Base-by-base conservation (phyloP, 2,797 vertebrate species). In the Tangara arthus region DNA sequence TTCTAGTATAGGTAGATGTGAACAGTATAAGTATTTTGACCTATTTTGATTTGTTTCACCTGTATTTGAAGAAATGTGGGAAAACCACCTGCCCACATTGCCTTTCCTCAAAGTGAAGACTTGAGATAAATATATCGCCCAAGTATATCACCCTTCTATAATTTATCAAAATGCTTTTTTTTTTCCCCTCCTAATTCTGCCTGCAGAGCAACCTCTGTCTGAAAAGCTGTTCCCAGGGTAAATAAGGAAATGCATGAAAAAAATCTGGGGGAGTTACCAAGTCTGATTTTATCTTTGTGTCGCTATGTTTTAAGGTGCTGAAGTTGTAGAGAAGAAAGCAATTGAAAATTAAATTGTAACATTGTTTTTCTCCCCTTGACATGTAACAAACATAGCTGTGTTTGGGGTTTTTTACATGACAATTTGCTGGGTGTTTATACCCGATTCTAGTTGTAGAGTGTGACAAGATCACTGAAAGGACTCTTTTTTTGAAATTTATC, bases 181-280 rank as follows among this genome's bases (percentile, higher is more conserved):
- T n/a, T 14, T 42, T 18, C 4, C 41, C 19, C 2, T 20, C 18
- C 39, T 21, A 23, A 72, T 56, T 94, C 79, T 88, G 70, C 57
- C 68, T 78, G 69, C 46, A 73, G 78, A 94, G 35, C 41, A 82
- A 82, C 80, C 93, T 91, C 92, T 94, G 71, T 78, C 72, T 85
- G 75, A 87, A 90, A 94, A 88, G 71, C 63, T 87, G 66, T 91
- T 96, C 35, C 63, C 66, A 83, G 94, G 56, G 91, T 95, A 87
- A 94, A 93, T 94, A 93, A 91, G 94, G 89, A 94, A 96, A 95
- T 95, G 86, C 76, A 93, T 73, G 90, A 94, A 92, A 93, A 96
- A 94, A 90, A 95, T 94, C 82, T 94, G 68, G 63, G 46, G 80
- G 83, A 92, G 90, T 82, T 93, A 96, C 73, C 64, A 84, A 77